Conservation (phyloP, 2,113 vertebrate genomes). For the Catagonus wagneri region DNA sequence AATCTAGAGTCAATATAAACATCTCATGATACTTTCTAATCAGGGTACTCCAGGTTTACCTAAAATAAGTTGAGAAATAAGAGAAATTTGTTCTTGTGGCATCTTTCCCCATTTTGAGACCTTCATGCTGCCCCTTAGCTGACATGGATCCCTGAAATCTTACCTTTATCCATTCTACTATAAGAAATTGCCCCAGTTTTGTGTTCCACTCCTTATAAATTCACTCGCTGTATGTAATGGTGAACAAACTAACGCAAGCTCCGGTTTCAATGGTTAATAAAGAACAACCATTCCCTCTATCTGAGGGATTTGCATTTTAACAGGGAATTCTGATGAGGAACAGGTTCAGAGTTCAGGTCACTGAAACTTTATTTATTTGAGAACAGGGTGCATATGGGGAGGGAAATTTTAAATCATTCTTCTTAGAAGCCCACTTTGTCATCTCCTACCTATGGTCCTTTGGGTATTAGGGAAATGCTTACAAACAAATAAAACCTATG, state of each 20-base stretch:
- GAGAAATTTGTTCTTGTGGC: not conserved
- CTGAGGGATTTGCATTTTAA: not conserved
- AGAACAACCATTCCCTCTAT: not conserved
- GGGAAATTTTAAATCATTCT: not conserved
- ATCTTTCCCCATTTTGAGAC: not conserved
- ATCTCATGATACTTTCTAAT: not conserved
- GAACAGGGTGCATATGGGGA: not conserved
- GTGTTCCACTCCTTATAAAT: not conserved
- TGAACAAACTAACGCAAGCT: not conserved
- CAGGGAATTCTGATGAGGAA: not conserved
- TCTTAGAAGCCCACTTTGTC: not conserved
- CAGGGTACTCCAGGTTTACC: not conserved
- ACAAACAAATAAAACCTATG: not conserved
- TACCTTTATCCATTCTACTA: not conserved
- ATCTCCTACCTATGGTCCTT: not conserved
- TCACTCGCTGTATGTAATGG: not conserved
- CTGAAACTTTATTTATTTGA: not conserved
- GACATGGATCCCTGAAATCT: not conserved
- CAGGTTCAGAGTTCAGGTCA: not conserved
- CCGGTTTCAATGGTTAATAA: not conserved
- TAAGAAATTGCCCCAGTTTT: not conserved
- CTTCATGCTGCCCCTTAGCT: not conserved
- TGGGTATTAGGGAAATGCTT: not conserved
- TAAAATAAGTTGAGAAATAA: not conserved
- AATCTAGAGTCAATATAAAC: not conserved